Evolutionary conservation across 2,113 vertebrate genomes (phyloP), one percentile per base, ranked within the genome.

Genomic region (Scopus umbretta): DNA sequence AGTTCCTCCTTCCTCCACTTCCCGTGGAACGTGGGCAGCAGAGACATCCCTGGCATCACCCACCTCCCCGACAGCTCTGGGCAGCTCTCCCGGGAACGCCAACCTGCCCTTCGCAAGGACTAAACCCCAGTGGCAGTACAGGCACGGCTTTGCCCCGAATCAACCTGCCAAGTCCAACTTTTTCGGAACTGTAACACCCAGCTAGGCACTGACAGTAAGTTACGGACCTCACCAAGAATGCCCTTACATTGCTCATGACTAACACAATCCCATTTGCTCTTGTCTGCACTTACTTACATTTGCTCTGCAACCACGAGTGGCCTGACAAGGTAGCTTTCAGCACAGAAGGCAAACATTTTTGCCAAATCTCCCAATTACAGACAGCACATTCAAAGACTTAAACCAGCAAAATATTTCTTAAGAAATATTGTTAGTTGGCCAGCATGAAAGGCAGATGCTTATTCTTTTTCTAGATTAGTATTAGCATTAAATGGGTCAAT

Each of bases 11-110:
- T 68, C 53, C 20, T 32, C 20, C 4, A 5, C 9, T 12, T 66
- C 15, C 55, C 3, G 0, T 1, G 5, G 49, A 58, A 6, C 12
- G 10, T 0, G 0, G 25, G 42, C 66, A 66, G 38, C 38, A 40
- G 10, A 68, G 21, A 36, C 36, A 55, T 14, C 9, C 59, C 27
- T 30, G 30, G 27, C 2, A 0, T 25, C 59, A 30, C 8, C 26
- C 14, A 13, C 40, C 38, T 72, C 58, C 49, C 19, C 3, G 5
- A 5, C 8, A 63, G 43, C 56, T 75, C 47, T 4, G 3, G 50
- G 38, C 25, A 27, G 27, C 76, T 66, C 11, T 18, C 30, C 30
- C 2, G 1, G 38, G n/a, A 86, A 30, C 0, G 4, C 17, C 49
- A n/a, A n/a, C 72, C 11, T 9, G 14, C 30, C 45, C 45, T 66